phyloP scores from a whole-genome alignment of 2,797 vertebrate genomes.

The Crocodylus rhombifer region DNA sequence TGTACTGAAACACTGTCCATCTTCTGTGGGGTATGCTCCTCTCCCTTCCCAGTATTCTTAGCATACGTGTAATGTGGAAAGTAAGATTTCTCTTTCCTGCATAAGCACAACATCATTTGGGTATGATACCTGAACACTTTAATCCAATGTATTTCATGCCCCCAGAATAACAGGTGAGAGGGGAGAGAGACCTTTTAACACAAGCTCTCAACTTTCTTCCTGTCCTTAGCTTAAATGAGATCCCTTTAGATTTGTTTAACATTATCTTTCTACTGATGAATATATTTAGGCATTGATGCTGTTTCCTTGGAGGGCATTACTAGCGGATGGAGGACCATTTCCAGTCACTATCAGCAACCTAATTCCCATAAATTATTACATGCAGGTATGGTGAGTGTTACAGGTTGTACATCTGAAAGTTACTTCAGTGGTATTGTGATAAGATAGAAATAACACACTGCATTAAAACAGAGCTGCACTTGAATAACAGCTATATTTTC shows the following conservation, averaged over 20 bases:
- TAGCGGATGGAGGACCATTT: conserved; percentile 78
- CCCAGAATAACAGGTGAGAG: not conserved
- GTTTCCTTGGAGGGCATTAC: conserved; percentile 86
- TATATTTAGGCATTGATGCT: conserved; percentile 73
- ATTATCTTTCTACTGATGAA: conserved; percentile 3
- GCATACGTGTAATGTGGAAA: too few relatives aligned
- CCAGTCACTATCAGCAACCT: conserved; percentile 77
- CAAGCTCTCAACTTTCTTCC: not conserved
- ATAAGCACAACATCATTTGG: not conserved
- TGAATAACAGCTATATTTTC: not conserved
- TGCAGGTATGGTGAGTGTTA: conserved; percentile 80
- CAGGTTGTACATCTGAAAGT: not conserved
- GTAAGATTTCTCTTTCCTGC: not conserved
- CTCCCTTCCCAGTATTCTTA: too few relatives aligned
- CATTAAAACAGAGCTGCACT: not conserved
- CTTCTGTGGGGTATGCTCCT: too few relatives aligned
- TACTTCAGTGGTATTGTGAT: not conserved
- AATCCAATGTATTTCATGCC: too few relatives aligned
- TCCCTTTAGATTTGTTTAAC: not conserved
- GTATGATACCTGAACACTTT: too few relatives aligned
- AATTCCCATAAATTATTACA: conserved; percentile 80
- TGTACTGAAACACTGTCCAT: too few relatives aligned
- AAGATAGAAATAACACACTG: not conserved
- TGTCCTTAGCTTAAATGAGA: not conserved
- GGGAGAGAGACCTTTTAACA: not conserved